Percentiles rank a stretch among this genome's conserved stretches.
Evolutionary conservation across 1,140 invertebrate genomes (phyloP).

Genomic region (Aradophagus sp.): DNA sequence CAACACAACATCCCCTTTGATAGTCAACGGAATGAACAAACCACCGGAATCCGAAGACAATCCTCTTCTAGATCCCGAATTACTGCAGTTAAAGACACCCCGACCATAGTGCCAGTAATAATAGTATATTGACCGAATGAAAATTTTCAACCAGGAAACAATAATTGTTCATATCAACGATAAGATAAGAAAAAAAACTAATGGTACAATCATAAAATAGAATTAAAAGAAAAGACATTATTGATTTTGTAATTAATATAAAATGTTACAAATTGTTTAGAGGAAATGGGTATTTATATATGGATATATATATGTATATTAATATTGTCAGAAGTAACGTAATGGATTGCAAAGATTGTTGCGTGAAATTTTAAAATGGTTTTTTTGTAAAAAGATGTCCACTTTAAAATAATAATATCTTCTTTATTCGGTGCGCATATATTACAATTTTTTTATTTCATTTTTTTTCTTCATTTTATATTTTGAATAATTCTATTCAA

Average conservation of each 20-base stretch:
- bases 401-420: constrained; percentile 74
- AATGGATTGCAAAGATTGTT: constrained; percentile 14
- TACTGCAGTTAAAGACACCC: constrained; percentile 72
- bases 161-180: too few species aligned
- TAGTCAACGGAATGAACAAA: constrained; percentile 70
- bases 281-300: too few species aligned
- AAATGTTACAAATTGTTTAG: too few species aligned
- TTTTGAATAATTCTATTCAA: constrained; percentile 67
- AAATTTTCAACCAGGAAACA: too few species aligned
- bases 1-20: constrained; percentile 66
- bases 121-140: too few species aligned
- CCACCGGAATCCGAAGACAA: constrained; percentile 69
- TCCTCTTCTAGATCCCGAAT: constrained; percentile 70
- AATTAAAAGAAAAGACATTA: too few species aligned
- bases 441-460: constrained; percentile 73
- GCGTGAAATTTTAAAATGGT: constrained; percentile 15
- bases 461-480: too few species aligned
- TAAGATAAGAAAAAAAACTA: too few species aligned
- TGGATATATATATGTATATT: constrained; percentile 8
- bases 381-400: constrained; percentile 39
- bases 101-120: constrained; percentile 67
- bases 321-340: too few species aligned
- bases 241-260: constrained; percentile 22
- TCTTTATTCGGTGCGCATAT: constrained; percentile 75
- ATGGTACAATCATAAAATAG: too few species aligned